A percentile compares a stretch with the other conserved stretches of the same genome.
Evolutionary conservation across 2,888 invertebrate species (phyloP).

Genomic region (Agonopterix subpropinquella): DNA sequence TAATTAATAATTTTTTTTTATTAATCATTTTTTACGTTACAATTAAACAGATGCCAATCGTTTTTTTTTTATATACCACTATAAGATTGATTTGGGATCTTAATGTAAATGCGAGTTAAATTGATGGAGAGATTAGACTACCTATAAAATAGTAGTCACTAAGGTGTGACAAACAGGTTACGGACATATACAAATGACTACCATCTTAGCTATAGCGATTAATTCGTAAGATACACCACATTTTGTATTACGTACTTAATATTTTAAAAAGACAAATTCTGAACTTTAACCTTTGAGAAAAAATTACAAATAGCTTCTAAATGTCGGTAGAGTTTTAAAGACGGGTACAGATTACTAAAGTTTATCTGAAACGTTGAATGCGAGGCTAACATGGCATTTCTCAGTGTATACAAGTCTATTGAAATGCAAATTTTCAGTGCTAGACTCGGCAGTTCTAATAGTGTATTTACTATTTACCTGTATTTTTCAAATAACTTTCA

Average conservation of each 20-base stretch:
- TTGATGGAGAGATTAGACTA: constrained; percentile 8
- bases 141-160: constrained; percentile 1
- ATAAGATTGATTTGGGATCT: background rate
- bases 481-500: no score
- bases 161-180: constrained; percentile 13
- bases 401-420: no score
- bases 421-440: no score
- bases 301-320: constrained; percentile 40
- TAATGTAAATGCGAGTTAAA: background rate
- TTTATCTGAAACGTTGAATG: no score
- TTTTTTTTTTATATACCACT: background rate
- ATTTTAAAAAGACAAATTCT: constrained; percentile 38
- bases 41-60: background rate
- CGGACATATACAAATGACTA: constrained; percentile 8
- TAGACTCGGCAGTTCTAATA: no score
- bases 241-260: constrained; percentile 23
- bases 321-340: constrained; percentile 34
- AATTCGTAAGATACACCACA: constrained; percentile 6
- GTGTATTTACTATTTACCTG: no score
- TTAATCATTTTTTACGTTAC: constrained; percentile 1
- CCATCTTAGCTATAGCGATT: constrained; percentile 2
- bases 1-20: no score
- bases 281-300: constrained; percentile 47
- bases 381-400: no score
- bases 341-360: no score